phyloP scores from a whole-genome alignment of 2,113 vertebrate species.

The Bos indicus region DNA sequence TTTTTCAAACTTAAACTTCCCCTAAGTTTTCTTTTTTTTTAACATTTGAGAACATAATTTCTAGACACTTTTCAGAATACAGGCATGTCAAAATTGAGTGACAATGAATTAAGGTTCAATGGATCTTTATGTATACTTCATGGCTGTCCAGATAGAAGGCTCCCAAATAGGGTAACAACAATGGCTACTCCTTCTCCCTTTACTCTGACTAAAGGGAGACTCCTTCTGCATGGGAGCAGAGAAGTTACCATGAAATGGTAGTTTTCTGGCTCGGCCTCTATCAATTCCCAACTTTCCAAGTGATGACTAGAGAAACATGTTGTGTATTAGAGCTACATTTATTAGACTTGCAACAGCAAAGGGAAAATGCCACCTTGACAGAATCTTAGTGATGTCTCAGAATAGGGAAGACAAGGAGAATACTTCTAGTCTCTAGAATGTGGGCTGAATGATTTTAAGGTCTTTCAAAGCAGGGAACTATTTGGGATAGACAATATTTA shows the following conservation, averaged over 20 bases:
- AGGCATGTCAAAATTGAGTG: neutral
- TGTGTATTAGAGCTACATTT: neutral
- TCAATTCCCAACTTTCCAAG: neutral
- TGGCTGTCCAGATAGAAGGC: neutral
- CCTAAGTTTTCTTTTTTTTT: neutral
- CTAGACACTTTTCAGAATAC: neutral
- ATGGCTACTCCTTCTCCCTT: neutral
- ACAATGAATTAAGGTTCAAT: neutral
- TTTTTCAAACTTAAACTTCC: neutral
- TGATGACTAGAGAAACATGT: neutral
- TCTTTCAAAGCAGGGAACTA: neutral
- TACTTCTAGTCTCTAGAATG: neutral
- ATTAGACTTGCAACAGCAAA: neutral
- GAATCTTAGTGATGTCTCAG: neutral
- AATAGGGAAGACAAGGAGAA: neutral
- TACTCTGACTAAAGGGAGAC: neutral
- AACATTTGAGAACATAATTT: neutral
- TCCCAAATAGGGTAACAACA: neutral
- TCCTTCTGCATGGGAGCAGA: neutral
- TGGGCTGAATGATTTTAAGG: neutral
- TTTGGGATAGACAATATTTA: neutral
- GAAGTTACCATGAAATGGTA: neutral
- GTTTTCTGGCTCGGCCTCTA: neutral
- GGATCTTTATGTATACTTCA: neutral
- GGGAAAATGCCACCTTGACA: neutral